Conservation (phyloP, 2,888 invertebrate genomes). For the Dasysyrphus tricinctus region DNA sequence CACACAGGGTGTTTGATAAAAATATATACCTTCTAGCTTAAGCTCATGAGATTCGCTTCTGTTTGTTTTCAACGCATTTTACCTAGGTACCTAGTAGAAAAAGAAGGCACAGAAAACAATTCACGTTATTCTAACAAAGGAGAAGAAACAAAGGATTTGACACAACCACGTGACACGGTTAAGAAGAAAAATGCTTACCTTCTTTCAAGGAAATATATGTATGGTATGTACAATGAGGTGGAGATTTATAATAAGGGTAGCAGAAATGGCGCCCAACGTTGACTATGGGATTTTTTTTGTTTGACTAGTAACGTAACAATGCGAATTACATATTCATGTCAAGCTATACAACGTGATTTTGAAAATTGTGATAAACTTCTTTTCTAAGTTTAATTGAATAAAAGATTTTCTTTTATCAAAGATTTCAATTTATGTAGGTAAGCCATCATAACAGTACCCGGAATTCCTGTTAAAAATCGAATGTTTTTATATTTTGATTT, state of each 20-base stretch:
- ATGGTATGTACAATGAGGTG: background rate
- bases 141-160: conserved; percentile 22
- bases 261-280: conserved; percentile 37
- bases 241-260: background rate
- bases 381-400: background rate
- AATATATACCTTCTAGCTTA: too few species aligned
- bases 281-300: background rate
- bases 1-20: conserved; percentile 12
- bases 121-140: conserved; percentile 22
- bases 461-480: too few species aligned
- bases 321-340: conserved; percentile 8
- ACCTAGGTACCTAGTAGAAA: background rate
- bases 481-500: too few species aligned
- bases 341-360: conserved; percentile 1
- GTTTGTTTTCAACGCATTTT: conserved; percentile 8
- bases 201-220: conserved; percentile 10
- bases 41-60: conserved; percentile 7
- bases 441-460: too few species aligned
- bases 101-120: background rate
- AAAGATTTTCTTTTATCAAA: background rate
- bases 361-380: background rate
- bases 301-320: background rate
- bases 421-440: background rate
- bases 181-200: conserved; percentile 20
- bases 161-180: conserved; percentile 40